Conservation (phyloP, 2,113 vertebrate species). For the Gallinago jamesoni region DNA sequence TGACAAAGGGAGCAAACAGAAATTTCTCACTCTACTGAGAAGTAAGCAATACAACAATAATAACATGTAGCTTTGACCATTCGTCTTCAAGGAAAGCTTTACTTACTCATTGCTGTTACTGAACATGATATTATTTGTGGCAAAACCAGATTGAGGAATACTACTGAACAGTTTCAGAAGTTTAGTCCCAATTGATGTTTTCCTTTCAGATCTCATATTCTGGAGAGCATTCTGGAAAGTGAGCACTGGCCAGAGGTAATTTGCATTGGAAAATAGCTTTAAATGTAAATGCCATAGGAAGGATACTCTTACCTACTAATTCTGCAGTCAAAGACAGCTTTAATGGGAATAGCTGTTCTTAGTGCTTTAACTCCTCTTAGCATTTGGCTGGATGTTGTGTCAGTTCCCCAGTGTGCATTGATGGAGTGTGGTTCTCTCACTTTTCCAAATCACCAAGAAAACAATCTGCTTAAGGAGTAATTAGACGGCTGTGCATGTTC, state of each 20-base stretch:
- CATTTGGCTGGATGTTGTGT: constrained; percentile 20
- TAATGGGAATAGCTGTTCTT: not conserved
- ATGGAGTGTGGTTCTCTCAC: not conserved
- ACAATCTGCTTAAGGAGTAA: not conserved
- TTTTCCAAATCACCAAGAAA: constrained; percentile 1
- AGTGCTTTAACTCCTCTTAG: not conserved
- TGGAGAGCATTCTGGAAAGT: constrained; percentile 2
- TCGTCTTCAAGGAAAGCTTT: not conserved
- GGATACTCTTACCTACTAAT: not conserved
- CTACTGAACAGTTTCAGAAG: not conserved
- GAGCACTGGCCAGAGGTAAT: not conserved
- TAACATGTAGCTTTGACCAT: not conserved
- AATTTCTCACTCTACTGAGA: not conserved
- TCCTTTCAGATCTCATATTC: not conserved
- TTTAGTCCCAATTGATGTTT: not conserved
- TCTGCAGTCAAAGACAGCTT: not conserved
- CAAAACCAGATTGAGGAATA: not conserved
- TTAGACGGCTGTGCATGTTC: not conserved
- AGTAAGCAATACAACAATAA: not conserved
- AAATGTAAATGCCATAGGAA: not conserved
- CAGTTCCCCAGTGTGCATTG: not conserved
- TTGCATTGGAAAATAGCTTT: not conserved
- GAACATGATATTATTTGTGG: not conserved
- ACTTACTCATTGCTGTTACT: not conserved
- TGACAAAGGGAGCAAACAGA: not conserved